These are phyloP conservation scores for Dione vanillae DNA, from an alignment of 2,888 invertebrate species.

Conservation along the genomic window DNA sequence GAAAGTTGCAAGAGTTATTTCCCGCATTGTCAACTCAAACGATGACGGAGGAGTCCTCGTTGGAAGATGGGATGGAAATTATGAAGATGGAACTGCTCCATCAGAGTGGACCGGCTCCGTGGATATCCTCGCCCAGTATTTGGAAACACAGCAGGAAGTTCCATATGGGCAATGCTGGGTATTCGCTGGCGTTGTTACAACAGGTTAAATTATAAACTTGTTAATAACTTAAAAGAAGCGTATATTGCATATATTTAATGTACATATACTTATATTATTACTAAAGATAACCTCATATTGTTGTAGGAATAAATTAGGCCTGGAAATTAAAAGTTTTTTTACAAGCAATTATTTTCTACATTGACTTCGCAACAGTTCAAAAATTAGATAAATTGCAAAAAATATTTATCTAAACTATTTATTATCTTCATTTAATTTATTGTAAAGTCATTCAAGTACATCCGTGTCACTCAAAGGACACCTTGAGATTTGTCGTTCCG, in stretches of 20 bases:
- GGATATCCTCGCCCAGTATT: conserved; percentile 89
- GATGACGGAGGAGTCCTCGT: conserved; percentile 89
- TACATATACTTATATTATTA: too few species aligned
- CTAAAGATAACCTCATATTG: too few species aligned
- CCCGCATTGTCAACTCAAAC: conserved; percentile 89
- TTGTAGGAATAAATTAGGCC: too few species aligned
- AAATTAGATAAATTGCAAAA: too few species aligned
- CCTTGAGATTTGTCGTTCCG: conserved; percentile 4
- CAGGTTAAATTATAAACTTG: conserved; percentile 76
- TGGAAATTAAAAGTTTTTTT: conserved; percentile 31
- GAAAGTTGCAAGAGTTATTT: conserved; percentile 87
- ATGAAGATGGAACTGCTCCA: conserved; percentile 89
- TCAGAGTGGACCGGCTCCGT: conserved; percentile 92
- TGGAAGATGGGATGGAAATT: conserved; percentile 90
- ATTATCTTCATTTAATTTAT: not conserved
- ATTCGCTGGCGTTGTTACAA: conserved; percentile 92
- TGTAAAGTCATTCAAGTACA: not conserved
- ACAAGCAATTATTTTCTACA: too few species aligned
- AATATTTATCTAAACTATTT: too few species aligned
- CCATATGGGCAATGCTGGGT: conserved; percentile 95
- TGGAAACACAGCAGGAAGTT: conserved; percentile 86
- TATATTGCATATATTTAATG: too few species aligned
- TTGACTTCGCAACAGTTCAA: too few species aligned
- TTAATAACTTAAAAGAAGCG: too few species aligned
- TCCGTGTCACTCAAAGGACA: conserved; percentile 19